Base-by-base conservation (phyloP, 1,140 invertebrate species). In the Cotesia chilonis region DNA sequence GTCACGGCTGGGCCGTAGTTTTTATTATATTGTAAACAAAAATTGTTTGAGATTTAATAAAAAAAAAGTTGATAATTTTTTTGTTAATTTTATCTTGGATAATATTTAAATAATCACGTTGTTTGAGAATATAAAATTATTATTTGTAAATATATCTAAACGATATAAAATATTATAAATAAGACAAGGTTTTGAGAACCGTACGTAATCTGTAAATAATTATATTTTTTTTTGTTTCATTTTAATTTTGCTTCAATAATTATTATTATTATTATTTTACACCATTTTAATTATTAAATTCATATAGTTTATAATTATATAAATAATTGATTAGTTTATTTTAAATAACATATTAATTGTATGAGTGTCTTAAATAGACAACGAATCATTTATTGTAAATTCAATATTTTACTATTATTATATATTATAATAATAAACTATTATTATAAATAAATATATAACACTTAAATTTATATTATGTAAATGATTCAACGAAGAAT, bases 341-440 rank as follows among this genome's bases (percentile, higher is more conserved):
- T n/a, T 28, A 2, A 28, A 38, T 38, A 41, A 14, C 6, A 64
- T 38, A 5, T 60, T 60, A 20, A 35, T 60, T 60, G 20, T 60
- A 64, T 41, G n/a, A 14, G 61, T 64, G 61, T 64, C 37, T 64
- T 64, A 64, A 64, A n/a, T 64, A 41, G 61, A 64, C 61, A 64
- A 64, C 61, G 61, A 64, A 64, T 38, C 10, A 41, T 64, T 64
- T 37, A 64, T 35, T 38, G 4, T 41, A 41, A 64, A 64, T n/a
- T 41, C 2, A 36, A 28, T 28, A 35, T 28, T 60, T 28, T 20
- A 60, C 28, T 47, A 47, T 47, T 9, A 7, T 41, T 41, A 7
- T 7, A 5, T 41, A 41, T 41, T 41, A 41, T 5, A 41, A 5
- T 41, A 41, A 41, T 41, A 41, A 41, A 60, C 28, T 47, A 47